These are phyloP conservation scores for Cladopsammia gracilis DNA, from an alignment of 64 coral and sea anemone genomes.

Conservation along the genomic window DNA sequence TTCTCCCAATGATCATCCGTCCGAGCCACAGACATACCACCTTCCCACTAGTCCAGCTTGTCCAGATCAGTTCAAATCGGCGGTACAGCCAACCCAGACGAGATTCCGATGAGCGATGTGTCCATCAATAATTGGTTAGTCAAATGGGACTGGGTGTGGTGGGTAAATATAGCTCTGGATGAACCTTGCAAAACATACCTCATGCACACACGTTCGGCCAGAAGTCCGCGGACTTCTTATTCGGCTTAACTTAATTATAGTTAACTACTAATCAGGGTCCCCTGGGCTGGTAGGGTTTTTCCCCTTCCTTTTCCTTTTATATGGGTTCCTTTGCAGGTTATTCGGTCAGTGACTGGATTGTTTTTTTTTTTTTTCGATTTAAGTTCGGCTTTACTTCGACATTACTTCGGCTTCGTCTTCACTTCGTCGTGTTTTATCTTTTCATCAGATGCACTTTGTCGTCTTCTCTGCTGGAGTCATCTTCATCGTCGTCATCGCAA, in stretches of 20 bases:
- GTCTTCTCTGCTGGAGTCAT: neutral
- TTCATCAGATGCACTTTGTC: neutral
- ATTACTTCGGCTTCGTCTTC: neutral
- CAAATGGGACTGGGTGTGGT: neutral
- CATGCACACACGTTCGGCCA: conserved; percentile 21
- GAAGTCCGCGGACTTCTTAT: conserved; percentile 19
- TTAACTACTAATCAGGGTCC: neutral
- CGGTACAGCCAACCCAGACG: too few species aligned
- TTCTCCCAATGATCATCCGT: too few species aligned
- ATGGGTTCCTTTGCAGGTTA: conserved; percentile 19
- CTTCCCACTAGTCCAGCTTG: too few species aligned
- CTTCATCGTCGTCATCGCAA: neutral
- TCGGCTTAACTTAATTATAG: conserved; percentile 16
- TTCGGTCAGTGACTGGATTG: too few species aligned
- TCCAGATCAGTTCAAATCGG: too few species aligned
- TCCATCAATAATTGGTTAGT: too few species aligned
- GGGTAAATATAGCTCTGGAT: neutral
- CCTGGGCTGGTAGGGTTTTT: neutral
- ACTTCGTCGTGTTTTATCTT: neutral
- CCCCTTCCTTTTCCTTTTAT: neutral
- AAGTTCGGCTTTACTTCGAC: neutral
- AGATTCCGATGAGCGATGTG: too few species aligned
- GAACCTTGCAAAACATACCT: conserved; percentile 20
- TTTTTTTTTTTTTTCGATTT: too few species aligned
- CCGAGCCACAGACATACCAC: too few species aligned